phyloP scores from a whole-genome alignment of 2,797 vertebrate species.

The Fundulus diaphanus region DNA sequence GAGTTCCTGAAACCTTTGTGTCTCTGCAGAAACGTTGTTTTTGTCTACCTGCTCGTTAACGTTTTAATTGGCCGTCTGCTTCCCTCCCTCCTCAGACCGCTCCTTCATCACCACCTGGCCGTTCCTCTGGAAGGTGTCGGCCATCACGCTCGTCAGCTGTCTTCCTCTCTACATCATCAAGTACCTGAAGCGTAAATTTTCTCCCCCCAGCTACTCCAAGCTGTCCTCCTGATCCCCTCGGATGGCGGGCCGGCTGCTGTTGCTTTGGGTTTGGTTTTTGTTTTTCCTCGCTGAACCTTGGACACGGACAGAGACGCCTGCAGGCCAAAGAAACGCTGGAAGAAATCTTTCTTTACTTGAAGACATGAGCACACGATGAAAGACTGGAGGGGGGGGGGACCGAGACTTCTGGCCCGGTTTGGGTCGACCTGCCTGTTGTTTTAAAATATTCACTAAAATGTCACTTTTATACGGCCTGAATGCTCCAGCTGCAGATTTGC shows the following conservation, averaged over 20 bases:
- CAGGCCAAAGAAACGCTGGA: neutral
- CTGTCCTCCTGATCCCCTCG: constrained; percentile 85
- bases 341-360: neutral
- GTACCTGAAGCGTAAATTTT: constrained; percentile 97
- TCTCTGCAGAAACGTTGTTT: too few relatives aligned
- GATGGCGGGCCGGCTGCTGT: neutral
- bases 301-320: neutral
- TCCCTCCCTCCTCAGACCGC: constrained; percentile 81
- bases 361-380: neutral
- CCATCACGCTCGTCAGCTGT: constrained; percentile 96
- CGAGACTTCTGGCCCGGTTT: neutral
- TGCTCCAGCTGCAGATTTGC: neutral
- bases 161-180: constrained; percentile 98
- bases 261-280: too few relatives aligned
- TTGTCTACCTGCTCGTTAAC: neutral
- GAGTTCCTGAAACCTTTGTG: too few relatives aligned
- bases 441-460: neutral
- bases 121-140: constrained; percentile 98
- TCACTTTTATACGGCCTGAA: neutral
- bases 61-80: neutral
- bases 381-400: neutral
- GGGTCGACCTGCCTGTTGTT: neutral
- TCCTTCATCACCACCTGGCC: constrained; percentile 92
- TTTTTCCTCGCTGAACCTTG: too few relatives aligned
- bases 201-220: constrained; percentile 98